phyloP scores from a whole-genome alignment of 2,113 vertebrate species.

The Athene cunicularia region DNA sequence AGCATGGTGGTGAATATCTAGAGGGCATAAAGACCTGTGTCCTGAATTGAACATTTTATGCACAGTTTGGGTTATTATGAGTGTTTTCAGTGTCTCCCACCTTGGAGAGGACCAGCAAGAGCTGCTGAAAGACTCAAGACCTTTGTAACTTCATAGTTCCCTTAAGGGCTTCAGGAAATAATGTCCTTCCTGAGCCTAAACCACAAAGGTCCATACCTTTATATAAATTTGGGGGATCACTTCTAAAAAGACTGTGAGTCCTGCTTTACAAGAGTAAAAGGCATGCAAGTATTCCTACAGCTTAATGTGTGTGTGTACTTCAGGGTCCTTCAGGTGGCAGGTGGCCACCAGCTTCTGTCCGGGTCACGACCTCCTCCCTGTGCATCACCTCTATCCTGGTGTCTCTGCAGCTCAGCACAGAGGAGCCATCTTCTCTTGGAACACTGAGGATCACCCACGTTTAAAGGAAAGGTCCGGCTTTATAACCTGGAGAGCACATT shows the following conservation, averaged over 20 bases:
- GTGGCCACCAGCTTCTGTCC: not conserved
- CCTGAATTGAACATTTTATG: not conserved
- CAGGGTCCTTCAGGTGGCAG: not conserved
- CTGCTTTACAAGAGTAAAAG: not conserved
- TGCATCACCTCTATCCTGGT: not conserved
- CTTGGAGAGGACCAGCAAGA: not conserved
- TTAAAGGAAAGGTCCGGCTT: not conserved
- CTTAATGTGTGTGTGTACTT: not conserved
- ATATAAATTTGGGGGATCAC: rapidly evolving
- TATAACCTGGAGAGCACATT: not conserved
- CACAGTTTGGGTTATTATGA: not conserved
- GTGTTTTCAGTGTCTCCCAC: not conserved
- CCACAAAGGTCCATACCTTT: not conserved
- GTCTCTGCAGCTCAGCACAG: not conserved
- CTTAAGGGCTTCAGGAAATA: not conserved
- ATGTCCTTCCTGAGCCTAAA: not conserved
- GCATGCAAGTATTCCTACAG: not conserved
- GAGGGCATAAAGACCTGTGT: not conserved
- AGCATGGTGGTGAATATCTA: not conserved
- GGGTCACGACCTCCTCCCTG: too few species aligned
- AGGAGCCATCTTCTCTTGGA: not conserved
- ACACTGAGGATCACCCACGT: rapidly evolving
- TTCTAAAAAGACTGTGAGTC: not conserved
- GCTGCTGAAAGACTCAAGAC: not conserved
- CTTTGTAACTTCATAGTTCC: not conserved